Base-by-base conservation (phyloP, 1,140 invertebrate genomes). In the Varroa destructor region DNA sequence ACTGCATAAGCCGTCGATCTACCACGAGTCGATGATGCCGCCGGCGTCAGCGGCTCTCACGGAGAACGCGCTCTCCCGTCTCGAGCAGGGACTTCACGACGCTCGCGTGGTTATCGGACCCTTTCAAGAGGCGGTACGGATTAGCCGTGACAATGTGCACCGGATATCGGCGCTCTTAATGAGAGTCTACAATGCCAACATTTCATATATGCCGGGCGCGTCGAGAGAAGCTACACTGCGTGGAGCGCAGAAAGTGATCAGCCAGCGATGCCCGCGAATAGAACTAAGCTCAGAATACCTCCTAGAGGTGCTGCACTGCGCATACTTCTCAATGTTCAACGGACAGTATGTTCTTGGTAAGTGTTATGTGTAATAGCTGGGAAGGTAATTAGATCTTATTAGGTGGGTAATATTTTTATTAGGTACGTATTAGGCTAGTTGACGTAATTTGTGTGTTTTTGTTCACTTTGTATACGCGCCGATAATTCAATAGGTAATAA, bases 261-360 rank as follows among this genome's bases (percentile, higher is more conserved):
- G 40, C 12, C 61, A 67, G 61, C 40, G 46, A 67, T 4, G n/a
- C 40, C 61, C 61, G 40, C 61, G 61, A 3, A 67, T 67, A 67
- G 61, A 67, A 40, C 61, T 67, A 2, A 67, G 61, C 61, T 40
- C 61, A 67, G 61, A 67, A 37, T 67, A 67, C 46, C 61, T 67
- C 1, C 37, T 67, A 36, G 61, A 67, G 37, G 61, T 67, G 12
- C 61, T 67, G 1, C 61, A 67, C 46, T 67, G 61, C 61, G 61
- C 61, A 14, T 67, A 67, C 37, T 67, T 67, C 61, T 67, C 61
- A 12, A 67, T 67, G 61, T 67, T 67, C 36, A 67, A 67, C 46
- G 61, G 61, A 40, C 61, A 67, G 61, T 67, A 67, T 67, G 61
- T 67, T 67, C 61, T 67, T 67, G 61, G 61, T 67, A 40, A 67